Evolutionary conservation across 2,888 invertebrate genomes (phyloP), one percentile per base, ranked within the genome.

Genomic region (Lordiphosa fenestrarum): DNA sequence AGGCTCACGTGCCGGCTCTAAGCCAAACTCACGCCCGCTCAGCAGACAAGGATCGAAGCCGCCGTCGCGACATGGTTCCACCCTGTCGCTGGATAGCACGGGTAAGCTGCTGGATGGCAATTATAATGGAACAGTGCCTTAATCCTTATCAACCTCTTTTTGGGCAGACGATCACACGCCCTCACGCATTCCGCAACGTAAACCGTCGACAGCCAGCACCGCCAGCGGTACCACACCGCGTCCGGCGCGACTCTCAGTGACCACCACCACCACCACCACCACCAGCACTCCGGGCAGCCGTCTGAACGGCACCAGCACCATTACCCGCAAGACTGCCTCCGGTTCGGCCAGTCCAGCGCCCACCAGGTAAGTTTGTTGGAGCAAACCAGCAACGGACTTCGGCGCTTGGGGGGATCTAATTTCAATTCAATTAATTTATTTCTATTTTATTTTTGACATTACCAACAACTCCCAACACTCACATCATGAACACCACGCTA

Each of bases 61-160:
- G 69, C 95, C 97, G 19, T 97, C 97, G 73, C 93, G 97, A 78
- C 96, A 97, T 87, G 97, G 97, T 71, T 98, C 98, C 42, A 97
- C 96, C 86, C 92, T 96, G 64, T 97, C 97, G 41, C 91, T 97
- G 73, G 96, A 96, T 88, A 95, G 96, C 88, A 95, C 95, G 89
- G 96, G 96, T 95, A 46, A 60, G 60, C n/a, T n/a, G n/a, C n/a
- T n/a, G n/a, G n/a, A n/a, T n/a, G n/a, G n/a, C 33, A n/a, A 0
- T 5, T 5, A 3, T 1, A 4, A 12, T 15, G 19, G 6, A 1
- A n/a, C 1, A 10, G 10, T 12, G 3, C 4, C 2, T 3, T 4
- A 5, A 9, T 10, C 12, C 5, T 4, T 6, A 1, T 7, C 25
- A 30, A 3, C 9, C 19, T 21, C 7, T 12, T 30, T 30, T 3